Evolutionary conservation across 2,888 invertebrate species (phyloP), one percentile per base, ranked within the genome.

Genomic region (Acrobasis repandana): DNA sequence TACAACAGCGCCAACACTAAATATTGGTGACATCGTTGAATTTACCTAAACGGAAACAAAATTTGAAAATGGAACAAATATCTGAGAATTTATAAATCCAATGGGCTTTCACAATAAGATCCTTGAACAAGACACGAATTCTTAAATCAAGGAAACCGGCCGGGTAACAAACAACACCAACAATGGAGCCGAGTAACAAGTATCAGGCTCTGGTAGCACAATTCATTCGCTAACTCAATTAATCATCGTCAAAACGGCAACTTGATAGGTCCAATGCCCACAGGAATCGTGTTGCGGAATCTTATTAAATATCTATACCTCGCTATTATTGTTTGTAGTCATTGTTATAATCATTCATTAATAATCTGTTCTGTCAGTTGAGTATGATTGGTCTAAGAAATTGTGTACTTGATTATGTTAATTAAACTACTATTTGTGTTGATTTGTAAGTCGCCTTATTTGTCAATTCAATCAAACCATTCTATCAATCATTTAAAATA

Each of bases 311-410:
- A 82, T 82, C 79, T 81, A 80, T 79, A 80, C 78, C 75, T 76
- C 72, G 72, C 67, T 72, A 70, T 79, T 82, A 87, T 88, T 90
- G 89, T 88, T 87, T 81, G 28, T 5, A 81, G 81, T 83, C 83
- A 82, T 84, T 85, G 83, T 82, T 83, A 79, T 83, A 86, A 86
- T 86, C 83, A 83, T 78, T 85, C 83, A 88, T 89, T 88, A 85
- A 89, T 88, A 83, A 85, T 83, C 79, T 76, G 82, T 79, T 77
- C 78, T 80, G 83, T 79, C 82, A 77, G 81, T 85, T 82, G 79
- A 83, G 36, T 50, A 34, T 10, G 38, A 10, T 38, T 11, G 2
- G 38, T 11, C 38, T 6, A 11, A 38, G 38, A 38, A 38, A 14
- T 43, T 1, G 9, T 36, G 11, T n/a, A 28, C 6, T 28, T 28